Evolutionary conservation across 2,888 invertebrate species (phyloP), one percentile per base, ranked within the genome.

Genomic region (Rhagium mordax): DNA sequence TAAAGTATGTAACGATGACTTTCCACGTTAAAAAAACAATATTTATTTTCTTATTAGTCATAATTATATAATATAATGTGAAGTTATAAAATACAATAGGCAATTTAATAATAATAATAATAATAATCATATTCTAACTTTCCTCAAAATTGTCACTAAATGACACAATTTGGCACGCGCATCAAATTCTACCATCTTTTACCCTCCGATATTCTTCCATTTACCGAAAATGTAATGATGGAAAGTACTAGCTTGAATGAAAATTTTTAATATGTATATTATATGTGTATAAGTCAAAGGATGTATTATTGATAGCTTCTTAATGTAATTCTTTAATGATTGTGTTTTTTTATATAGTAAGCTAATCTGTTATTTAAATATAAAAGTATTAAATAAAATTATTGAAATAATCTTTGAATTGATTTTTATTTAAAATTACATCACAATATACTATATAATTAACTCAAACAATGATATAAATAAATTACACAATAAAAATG

Each of bases 181-280:
- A n/a, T n/a, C n/a, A n/a, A n/a, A n/a, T n/a, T n/a, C n/a, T n/a
- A n/a, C n/a, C n/a, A n/a, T n/a, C n/a, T n/a, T n/a, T n/a, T n/a
- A n/a, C n/a, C n/a, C n/a, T n/a, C n/a, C n/a, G n/a, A n/a, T n/a
- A n/a, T n/a, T n/a, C n/a, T n/a, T n/a, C n/a, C n/a, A n/a, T n/a
- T n/a, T n/a, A n/a, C n/a, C n/a, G 72, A 72, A 66, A 59, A 16
- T 33, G 60, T n/a, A 6, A 67, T 74, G 59, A 49, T 51, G 18
- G 70, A 74, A 8, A 57, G 61, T 16, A 49, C 29, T 41, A 41
- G 24, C n/a, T 41, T 41, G 29, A 53, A 29, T 53, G 33, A 53
- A 33, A 55, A 65, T n/a, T 15, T 53, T 29, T 59, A 59, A 18
- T 18, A 41, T 59, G 33, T 16, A 18, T 27, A 8, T n/a, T n/a